Evolutionary conservation across 2,888 invertebrate species (phyloP).

Genomic region (Dasysyrphus albostriatus): DNA sequence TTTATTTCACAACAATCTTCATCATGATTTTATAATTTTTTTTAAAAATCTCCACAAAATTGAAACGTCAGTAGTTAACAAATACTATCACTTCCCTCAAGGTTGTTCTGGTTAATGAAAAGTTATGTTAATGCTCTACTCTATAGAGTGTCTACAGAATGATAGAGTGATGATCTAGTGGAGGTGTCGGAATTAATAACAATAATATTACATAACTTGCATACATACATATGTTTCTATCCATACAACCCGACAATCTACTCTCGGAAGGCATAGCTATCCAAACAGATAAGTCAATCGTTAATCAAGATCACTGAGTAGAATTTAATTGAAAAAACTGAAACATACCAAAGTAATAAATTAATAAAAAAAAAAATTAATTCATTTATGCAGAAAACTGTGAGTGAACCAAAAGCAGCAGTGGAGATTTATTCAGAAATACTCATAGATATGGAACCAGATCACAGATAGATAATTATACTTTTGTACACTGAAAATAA

Average conservation of each 20-base stretch:
- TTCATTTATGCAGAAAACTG: constrained; percentile 54
- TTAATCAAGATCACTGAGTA: constrained; percentile 69
- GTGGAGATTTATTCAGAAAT: constrained; percentile 18
- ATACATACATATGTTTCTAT: background rate
- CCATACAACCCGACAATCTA: background rate
- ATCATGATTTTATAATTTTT: constrained; percentile 26
- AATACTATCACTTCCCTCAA: constrained; percentile 40
- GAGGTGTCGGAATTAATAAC: constrained; percentile 74
- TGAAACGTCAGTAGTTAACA: constrained; percentile 31
- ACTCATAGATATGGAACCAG: constrained; percentile 12
- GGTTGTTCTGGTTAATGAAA: constrained; percentile 25
- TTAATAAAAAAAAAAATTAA: constrained; percentile 16
- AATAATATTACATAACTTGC: constrained; percentile 65
- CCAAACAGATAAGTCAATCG: constrained; percentile 63
- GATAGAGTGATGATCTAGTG: constrained; percentile 34
- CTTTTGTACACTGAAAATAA: constrained; percentile 1
- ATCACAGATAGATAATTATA: constrained; percentile 6
- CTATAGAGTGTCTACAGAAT: background rate
- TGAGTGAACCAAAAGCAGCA: constrained; percentile 31
- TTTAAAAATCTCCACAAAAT: constrained; percentile 37
- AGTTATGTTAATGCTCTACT: constrained; percentile 45
- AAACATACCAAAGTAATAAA: constrained; percentile 21
- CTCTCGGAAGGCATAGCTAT: constrained; percentile 42
- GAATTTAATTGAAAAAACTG: constrained; percentile 60
- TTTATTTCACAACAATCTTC: constrained; percentile 60